These are phyloP conservation scores for Philaenus spumarius DNA, from an alignment of 1,140 invertebrate species.

Conservation along the genomic window DNA sequence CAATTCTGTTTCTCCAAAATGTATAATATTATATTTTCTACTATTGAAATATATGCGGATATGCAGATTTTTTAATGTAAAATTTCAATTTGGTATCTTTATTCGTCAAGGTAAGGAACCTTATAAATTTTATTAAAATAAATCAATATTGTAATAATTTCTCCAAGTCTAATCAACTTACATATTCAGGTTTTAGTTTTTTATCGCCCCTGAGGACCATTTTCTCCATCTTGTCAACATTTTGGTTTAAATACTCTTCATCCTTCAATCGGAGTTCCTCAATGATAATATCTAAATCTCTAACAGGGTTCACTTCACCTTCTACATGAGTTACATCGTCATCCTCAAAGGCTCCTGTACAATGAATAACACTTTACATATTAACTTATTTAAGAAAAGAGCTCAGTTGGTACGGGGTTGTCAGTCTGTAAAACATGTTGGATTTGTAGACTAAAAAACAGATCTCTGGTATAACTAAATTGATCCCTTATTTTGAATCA, in stretches of 20 bases:
- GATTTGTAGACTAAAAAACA: not conserved
- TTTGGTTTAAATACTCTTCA: constrained; percentile 70
- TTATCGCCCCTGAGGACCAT: constrained; percentile 89
- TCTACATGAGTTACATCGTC: constrained; percentile 98
- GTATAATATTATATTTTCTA: too few species aligned
- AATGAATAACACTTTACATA: not conserved
- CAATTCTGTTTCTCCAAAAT: too few species aligned
- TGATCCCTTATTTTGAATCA: too few species aligned
- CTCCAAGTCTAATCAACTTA: constrained; percentile 46
- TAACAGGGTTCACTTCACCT: constrained; percentile 94
- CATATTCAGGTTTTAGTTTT: constrained; percentile 92
- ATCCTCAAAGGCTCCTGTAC: constrained; percentile 91
- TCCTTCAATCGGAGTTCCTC: constrained; percentile 96
- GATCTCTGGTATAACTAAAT: not conserved
- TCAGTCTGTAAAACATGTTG: too few species aligned
- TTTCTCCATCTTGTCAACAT: constrained; percentile 83
- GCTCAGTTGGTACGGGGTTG: too few species aligned
- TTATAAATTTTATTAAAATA: not conserved
- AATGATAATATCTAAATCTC: constrained; percentile 94
- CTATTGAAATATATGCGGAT: not conserved
- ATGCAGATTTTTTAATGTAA: not conserved
- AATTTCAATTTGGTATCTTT: not conserved
- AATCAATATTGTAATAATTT: constrained; percentile 2
- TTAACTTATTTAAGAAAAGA: too few species aligned
- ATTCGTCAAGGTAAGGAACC: not conserved